These are phyloP conservation scores for Galemys pyrenaicus DNA, from an alignment of 2,113 vertebrate species.

Conservation along the genomic window DNA sequence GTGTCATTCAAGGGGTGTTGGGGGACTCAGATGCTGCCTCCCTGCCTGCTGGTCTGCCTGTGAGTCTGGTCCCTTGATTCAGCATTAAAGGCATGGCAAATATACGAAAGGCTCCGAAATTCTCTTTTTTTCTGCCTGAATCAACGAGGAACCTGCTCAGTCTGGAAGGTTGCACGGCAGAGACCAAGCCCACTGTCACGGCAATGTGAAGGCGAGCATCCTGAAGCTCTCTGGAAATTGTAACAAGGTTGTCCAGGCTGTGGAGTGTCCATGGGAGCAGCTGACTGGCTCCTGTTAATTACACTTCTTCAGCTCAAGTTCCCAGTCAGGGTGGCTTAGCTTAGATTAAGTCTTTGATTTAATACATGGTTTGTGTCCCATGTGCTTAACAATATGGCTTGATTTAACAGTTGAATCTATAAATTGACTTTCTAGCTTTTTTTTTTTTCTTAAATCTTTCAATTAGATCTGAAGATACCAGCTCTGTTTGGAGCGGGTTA, in stretches of 20 bases:
- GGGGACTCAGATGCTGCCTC: too few relatives aligned
- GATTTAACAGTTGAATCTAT: conserved; percentile 80
- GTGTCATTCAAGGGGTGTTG: too few relatives aligned
- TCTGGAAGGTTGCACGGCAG: neutral
- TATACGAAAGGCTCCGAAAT: too few relatives aligned
- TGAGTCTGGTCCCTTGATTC: too few relatives aligned
- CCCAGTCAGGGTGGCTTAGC: conserved; percentile 61
- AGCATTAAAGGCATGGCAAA: too few relatives aligned
- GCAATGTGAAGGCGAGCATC: neutral
- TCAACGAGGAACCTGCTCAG: too few relatives aligned
- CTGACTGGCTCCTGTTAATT: conserved; percentile 72
- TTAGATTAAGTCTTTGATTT: conserved; percentile 82
- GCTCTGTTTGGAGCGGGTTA: conserved; percentile 47
- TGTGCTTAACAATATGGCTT: conserved; percentile 78
- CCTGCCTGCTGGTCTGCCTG: too few relatives aligned
- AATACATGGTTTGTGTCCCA: conserved; percentile 73
- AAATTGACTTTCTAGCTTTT: conserved; percentile 69
- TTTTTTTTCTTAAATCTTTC: conserved; percentile 66
- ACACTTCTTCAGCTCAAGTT: conserved; percentile 68
- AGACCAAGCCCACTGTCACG: neutral
- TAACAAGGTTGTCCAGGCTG: neutral
- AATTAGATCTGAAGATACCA: conserved; percentile 41
- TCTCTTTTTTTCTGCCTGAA: too few relatives aligned
- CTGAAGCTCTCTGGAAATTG: conserved; percentile 7
- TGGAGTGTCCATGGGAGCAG: neutral